Evolutionary conservation across 1,140 invertebrate species (phyloP).

Genomic region (Matsumurasca onukii): DNA sequence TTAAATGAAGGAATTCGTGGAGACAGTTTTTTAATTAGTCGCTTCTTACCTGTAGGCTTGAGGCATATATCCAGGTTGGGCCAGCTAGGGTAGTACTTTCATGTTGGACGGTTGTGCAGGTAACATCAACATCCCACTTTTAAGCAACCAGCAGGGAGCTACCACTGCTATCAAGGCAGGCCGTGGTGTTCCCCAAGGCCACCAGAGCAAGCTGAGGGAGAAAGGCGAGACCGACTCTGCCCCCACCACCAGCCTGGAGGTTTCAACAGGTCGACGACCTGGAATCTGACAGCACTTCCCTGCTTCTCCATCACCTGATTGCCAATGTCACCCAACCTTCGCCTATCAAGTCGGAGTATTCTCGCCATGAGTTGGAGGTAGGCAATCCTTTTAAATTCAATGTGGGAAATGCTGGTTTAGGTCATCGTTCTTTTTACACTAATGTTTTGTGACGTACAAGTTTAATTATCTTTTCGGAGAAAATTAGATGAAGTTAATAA

Average conservation of each 20-base stretch:
- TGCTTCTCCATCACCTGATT: constrained; percentile 72
- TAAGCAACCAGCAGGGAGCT: constrained; percentile 71
- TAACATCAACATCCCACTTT: constrained; percentile 57
- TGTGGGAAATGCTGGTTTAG: too few species aligned
- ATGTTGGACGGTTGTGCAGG: too few species aligned
- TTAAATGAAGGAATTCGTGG: too few species aligned
- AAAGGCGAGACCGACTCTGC: constrained; percentile 57
- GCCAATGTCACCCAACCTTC: constrained; percentile 82
- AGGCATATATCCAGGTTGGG: too few species aligned
- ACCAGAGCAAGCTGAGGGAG: constrained; percentile 69
- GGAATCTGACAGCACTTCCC: constrained; percentile 49
- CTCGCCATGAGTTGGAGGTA: constrained; percentile 76
- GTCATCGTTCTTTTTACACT: too few species aligned
- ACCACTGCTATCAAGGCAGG: constrained; percentile 70
- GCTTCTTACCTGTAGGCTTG: too few species aligned
- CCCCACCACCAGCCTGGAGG: constrained; percentile 49
- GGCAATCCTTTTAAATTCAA: too few species aligned
- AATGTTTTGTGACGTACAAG: too few species aligned
- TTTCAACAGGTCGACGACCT: constrained; percentile 50
- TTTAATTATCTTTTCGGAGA: too few species aligned
- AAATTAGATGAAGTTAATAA: not conserved
- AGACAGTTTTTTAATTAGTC: too few species aligned
- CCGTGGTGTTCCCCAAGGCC: constrained; percentile 61
- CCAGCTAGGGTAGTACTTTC: too few species aligned
- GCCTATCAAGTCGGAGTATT: constrained; percentile 83